Conservation (phyloP, 1,140 invertebrate species). For the Artemia franciscana region DNA sequence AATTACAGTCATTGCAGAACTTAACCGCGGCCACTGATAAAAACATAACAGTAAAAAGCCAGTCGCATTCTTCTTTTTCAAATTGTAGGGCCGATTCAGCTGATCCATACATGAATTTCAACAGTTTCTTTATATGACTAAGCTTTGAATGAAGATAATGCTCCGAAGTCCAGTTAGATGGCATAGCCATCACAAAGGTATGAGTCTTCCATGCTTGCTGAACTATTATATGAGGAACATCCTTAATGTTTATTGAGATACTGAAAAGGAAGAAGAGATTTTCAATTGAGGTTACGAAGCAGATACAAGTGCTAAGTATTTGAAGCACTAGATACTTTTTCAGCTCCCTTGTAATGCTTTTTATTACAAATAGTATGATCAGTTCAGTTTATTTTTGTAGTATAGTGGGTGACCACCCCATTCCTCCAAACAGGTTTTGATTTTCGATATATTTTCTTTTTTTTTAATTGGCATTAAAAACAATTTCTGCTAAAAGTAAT, state of each 20-base stretch:
- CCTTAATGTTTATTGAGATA: not conserved
- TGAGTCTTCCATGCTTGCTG: not conserved
- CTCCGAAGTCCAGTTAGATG: not conserved
- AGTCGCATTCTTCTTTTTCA: not conserved
- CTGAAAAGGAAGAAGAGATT: not conserved
- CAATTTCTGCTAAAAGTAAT: too few relatives aligned
- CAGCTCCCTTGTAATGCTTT: too few relatives aligned
- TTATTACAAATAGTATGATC: too few relatives aligned
- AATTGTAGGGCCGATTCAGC: not conserved
- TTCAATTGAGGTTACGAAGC: too few relatives aligned
- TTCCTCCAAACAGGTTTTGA: too few relatives aligned
- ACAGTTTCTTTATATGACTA: not conserved
- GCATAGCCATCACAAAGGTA: not conserved
- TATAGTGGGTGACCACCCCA: too few relatives aligned
- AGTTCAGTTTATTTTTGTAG: too few relatives aligned
- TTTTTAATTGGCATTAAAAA: too few relatives aligned
- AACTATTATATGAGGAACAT: not conserved
- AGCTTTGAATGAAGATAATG: not conserved
- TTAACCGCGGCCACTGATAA: not conserved
- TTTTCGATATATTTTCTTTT: too few relatives aligned
- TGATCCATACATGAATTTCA: not conserved
- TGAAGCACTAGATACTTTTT: too few relatives aligned
- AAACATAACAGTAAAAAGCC: not conserved
- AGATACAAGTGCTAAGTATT: too few relatives aligned
- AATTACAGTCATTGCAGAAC: not conserved